phyloP scores from a whole-genome alignment of 2,888 invertebrate species.

The Hyalella azteca region DNA sequence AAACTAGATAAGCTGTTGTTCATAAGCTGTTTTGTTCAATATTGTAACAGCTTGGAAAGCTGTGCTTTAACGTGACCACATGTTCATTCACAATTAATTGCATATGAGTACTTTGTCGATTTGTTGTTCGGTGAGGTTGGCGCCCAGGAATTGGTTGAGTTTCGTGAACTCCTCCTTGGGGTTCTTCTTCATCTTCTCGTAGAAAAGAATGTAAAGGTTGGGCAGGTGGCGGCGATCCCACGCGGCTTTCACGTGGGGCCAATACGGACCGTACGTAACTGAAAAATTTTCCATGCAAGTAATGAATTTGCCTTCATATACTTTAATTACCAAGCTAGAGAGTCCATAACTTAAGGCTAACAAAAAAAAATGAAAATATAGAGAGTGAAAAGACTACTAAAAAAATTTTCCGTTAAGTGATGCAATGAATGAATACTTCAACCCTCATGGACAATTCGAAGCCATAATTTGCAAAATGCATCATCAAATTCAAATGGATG shows the following conservation, averaged over 20 bases:
- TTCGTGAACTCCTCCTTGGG: constrained; percentile 40
- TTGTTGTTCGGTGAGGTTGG: constrained; percentile 45
- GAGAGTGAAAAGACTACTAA: no score
- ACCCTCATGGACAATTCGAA: no score
- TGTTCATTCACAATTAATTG: no score
- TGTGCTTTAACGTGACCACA: no score
- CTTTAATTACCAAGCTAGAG: neutral
- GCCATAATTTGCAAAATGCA: no score
- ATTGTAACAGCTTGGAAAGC: no score
- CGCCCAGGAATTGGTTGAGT: constrained; percentile 45
- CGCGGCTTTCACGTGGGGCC: constrained; percentile 49
- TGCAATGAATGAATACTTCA: no score
- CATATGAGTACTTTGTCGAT: constrained; percentile 42
- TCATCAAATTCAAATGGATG: no score
- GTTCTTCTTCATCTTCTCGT: constrained; percentile 49
- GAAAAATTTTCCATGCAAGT: constrained; percentile 2
- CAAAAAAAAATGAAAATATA: no score
- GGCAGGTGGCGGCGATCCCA: constrained; percentile 41
- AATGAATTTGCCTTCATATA: neutral
- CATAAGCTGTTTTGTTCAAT: no score
- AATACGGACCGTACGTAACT: constrained; percentile 50
- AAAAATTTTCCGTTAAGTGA: no score
- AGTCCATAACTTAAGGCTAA: neutral
- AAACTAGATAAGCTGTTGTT: no score
- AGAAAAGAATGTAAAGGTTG: constrained; percentile 47